phyloP scores from a whole-genome alignment of 1,140 invertebrate genomes.

The Drosophila tsacasi region DNA sequence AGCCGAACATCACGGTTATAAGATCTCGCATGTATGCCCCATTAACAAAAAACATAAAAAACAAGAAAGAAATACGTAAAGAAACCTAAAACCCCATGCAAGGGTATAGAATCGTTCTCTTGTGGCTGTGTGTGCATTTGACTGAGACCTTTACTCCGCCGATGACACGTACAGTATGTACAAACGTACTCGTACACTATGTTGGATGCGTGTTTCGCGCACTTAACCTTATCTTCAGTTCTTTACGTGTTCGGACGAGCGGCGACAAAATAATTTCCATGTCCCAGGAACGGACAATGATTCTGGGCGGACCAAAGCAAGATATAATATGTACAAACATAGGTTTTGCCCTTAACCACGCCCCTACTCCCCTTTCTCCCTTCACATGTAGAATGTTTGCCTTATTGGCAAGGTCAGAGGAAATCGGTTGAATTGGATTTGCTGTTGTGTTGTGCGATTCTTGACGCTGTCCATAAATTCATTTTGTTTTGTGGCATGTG shows the following conservation, averaged over 20 bases:
- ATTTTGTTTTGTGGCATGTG: conserved; percentile 40
- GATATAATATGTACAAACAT: background rate
- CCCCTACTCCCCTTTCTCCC: background rate
- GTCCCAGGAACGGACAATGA: conserved; percentile 1
- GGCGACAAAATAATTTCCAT: conserved; percentile 26
- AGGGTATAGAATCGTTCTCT: conserved; percentile 31
- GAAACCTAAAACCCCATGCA: conserved; percentile 19
- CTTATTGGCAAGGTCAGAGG: conserved; percentile 23
- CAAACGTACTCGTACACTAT: conserved; percentile 16
- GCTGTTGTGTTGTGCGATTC: conserved; percentile 28
- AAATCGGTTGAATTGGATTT: background rate
- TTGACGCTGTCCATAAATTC: conserved; percentile 44
- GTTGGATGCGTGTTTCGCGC: conserved; percentile 40
- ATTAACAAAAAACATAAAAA: background rate
- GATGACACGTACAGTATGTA: conserved; percentile 50
- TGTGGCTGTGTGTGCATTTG: conserved; percentile 12
- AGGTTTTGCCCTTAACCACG: background rate
- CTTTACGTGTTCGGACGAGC: conserved; percentile 36
- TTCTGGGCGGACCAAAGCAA: background rate
- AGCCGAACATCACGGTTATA: background rate
- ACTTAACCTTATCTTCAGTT: conserved; percentile 15
- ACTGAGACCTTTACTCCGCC: conserved; percentile 38
- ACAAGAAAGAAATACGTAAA: background rate
- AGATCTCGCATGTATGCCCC: background rate
- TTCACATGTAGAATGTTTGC: background rate